Evolutionary conservation across 2,888 invertebrate species (phyloP).

Genomic region (Rambutsinella grinnellia): DNA sequence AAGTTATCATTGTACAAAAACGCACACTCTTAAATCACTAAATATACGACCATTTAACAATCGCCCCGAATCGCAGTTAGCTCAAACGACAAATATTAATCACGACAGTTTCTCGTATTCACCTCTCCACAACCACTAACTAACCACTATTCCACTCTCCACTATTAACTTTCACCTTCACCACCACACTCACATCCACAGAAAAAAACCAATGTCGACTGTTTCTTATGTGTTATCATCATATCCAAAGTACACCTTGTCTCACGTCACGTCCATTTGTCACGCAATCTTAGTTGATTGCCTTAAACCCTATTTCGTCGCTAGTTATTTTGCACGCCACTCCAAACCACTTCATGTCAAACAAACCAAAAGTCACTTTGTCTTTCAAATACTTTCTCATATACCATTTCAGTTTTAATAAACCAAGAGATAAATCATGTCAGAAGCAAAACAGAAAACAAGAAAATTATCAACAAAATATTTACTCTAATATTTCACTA

Average conservation of each 20-base stretch:
- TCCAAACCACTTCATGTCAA: slow-evolving; percentile 30
- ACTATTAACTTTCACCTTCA: slow-evolving; percentile 41
- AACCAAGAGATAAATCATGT: not conserved
- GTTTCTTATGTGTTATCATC: slow-evolving; percentile 13
- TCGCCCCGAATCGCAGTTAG: no score
- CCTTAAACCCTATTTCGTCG: slow-evolving; percentile 34
- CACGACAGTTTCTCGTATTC: not conserved
- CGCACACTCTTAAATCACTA: no score
- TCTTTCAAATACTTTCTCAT: not conserved
- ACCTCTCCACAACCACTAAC: slow-evolving; percentile 35
- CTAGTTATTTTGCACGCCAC: slow-evolving; percentile 26
- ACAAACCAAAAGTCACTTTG: slow-evolving; percentile 32
- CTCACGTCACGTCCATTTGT: slow-evolving; percentile 27
- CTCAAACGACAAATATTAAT: no score
- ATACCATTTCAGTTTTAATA: not conserved
- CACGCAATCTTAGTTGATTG: slow-evolving; percentile 39
- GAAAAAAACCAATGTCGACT: not conserved
- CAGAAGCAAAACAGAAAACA: not conserved
- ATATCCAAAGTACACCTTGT: slow-evolving; percentile 28
- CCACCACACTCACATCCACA: slow-evolving; percentile 30
- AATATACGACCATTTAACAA: no score
- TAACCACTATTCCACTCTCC: slow-evolving; percentile 17
- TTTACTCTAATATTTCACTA: not conserved
- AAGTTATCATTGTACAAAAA: no score
- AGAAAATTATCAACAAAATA: not conserved